A percentile compares a stretch with the other conserved stretches of the same genome.
Evolutionary conservation across 2,888 invertebrate genomes (phyloP).

Genomic region (Drosophila prostipennis): DNA sequence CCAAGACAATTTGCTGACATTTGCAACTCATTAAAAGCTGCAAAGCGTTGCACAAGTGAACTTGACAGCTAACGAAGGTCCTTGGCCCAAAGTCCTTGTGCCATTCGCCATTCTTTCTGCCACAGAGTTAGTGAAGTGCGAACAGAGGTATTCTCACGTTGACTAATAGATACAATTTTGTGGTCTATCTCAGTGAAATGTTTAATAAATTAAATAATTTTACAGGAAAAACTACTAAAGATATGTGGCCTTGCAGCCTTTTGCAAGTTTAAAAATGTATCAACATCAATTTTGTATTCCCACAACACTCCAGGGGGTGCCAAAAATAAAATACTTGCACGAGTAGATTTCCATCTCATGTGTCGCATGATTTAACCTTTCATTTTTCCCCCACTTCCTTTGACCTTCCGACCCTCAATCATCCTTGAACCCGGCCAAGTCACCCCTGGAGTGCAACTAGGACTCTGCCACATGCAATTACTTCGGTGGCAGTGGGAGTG

Average conservation of each 20-base stretch:
- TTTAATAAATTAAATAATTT: too few relatives aligned
- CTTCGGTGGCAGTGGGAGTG: background rate
- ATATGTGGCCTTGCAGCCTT: background rate
- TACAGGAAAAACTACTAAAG: too few relatives aligned
- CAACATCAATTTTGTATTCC: background rate
- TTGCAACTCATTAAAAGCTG: conserved; percentile 59
- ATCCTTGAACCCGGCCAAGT: background rate
- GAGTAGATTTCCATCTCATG: background rate
- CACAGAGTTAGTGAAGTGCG: conserved; percentile 12
- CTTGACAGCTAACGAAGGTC: conserved; percentile 48
- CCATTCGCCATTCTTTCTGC: background rate
- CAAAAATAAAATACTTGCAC: background rate
- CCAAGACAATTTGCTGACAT: conserved; percentile 48
- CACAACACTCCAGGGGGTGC: background rate
- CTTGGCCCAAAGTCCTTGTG: conserved; percentile 20
- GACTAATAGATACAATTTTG: conserved; percentile 21
- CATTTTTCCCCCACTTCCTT: background rate
- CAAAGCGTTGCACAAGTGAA: conserved; percentile 48
- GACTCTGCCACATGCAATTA: conserved; percentile 16
- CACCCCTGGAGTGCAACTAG: conserved; percentile 36
- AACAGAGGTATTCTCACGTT: conserved; percentile 17
- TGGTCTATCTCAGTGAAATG: background rate
- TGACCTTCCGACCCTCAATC: conserved; percentile 22
- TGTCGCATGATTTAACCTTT: background rate
- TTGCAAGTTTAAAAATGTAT: background rate